phyloP scores from a whole-genome alignment of 1,140 invertebrate species.

The Bombus waltoni region DNA sequence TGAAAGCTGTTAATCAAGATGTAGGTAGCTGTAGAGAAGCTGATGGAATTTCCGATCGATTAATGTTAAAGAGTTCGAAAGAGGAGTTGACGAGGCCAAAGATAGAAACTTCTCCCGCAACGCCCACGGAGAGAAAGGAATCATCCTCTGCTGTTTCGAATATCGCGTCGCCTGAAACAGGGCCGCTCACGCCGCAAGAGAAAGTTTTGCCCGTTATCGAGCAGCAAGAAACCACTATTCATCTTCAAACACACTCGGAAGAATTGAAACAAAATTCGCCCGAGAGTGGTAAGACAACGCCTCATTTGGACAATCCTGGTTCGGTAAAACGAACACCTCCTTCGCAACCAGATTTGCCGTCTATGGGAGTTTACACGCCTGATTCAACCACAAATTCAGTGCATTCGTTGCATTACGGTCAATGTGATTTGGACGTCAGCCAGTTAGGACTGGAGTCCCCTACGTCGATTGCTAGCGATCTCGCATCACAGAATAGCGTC shows the following conservation, averaged over 20 bases:
- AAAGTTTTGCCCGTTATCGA: conserved; percentile 68
- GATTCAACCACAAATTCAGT: conserved; percentile 93
- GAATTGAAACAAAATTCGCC: conserved; percentile 78
- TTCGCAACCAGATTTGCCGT: conserved; percentile 86
- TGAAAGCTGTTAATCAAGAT: conserved; percentile 39
- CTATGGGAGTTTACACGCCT: conserved; percentile 92
- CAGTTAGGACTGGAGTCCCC: conserved; percentile 94
- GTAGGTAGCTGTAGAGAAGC: conserved; percentile 49
- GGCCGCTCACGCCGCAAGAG: conserved; percentile 70
- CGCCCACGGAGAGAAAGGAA: conserved; percentile 61
- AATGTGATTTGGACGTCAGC: conserved; percentile 91
- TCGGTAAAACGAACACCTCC: conserved; percentile 84
- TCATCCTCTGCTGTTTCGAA: conserved; percentile 21
- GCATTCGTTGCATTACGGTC: conserved; percentile 90
- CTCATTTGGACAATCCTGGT: conserved; percentile 83
- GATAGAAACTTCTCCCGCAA: conserved; percentile 41
- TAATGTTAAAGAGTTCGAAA: conserved; percentile 47
- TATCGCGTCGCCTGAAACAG: conserved; percentile 42
- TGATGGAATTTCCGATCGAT: conserved; percentile 43
- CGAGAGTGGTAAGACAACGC: conserved; percentile 84
- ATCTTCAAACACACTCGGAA: conserved; percentile 72
- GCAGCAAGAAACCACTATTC: conserved; percentile 66
- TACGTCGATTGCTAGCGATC: conserved; percentile 92
- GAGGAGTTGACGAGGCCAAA: conserved; percentile 61
- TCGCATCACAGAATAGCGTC: conserved; percentile 90